Evolutionary conservation across 2,888 invertebrate species (phyloP).

Genomic region (Blastobasis lacticolella): DNA sequence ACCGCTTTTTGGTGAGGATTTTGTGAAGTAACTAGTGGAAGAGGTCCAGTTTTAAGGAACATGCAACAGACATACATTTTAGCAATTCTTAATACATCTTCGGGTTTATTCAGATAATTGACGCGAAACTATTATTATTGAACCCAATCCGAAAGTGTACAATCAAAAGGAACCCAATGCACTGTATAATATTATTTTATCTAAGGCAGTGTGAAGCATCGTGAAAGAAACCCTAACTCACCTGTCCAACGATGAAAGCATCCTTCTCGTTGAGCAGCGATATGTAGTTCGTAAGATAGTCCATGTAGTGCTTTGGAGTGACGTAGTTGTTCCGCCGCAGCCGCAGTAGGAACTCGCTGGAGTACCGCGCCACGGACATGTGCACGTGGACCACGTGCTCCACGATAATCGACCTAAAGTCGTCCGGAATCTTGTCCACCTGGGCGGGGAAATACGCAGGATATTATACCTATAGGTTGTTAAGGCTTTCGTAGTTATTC

Average conservation of each 20-base stretch:
- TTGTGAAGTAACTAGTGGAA: too few species aligned
- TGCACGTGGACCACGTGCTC: conserved; percentile 92
- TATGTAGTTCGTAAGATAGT: conserved; percentile 87
- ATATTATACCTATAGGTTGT: neutral
- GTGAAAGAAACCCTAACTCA: too few species aligned
- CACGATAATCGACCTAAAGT: conserved; percentile 80
- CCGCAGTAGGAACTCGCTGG: conserved; percentile 80
- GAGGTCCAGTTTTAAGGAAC: too few species aligned
- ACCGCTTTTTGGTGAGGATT: too few species aligned
- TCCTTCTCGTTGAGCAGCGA: conserved; percentile 83
- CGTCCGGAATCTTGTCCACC: conserved; percentile 79
- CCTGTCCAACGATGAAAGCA: conserved; percentile 72
- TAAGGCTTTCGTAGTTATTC: neutral
- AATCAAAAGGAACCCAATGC: too few species aligned
- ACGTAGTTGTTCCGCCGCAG: conserved; percentile 89
- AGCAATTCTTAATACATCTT: too few species aligned
- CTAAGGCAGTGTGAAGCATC: too few species aligned
- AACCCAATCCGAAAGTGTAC: too few species aligned
- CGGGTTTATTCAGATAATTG: too few species aligned
- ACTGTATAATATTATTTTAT: too few species aligned
- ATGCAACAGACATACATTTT: too few species aligned
- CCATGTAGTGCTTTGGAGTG: conserved; percentile 93
- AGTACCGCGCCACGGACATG: conserved; percentile 81
- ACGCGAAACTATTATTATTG: too few species aligned
- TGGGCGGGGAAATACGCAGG: conserved; percentile 26